Conservation (phyloP, 2,113 vertebrate genomes). For the Loxodonta africana region DNA sequence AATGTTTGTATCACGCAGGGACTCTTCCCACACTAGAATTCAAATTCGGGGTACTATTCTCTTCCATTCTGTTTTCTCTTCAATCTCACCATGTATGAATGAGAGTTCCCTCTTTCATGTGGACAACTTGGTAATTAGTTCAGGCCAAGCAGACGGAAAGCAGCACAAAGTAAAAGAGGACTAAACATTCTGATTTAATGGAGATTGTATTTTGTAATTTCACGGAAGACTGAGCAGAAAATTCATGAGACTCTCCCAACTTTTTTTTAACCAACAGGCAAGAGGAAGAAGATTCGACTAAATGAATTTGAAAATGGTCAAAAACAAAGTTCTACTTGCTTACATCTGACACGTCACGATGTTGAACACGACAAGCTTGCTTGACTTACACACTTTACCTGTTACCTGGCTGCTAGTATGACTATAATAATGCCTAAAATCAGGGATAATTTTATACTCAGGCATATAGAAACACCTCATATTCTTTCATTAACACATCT, state of each 20-base stretch:
- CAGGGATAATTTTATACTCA: not conserved
- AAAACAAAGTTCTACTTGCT: not conserved
- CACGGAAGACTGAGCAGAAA: not conserved
- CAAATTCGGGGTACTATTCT: not conserved
- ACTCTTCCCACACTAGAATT: not conserved
- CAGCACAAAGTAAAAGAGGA: not conserved
- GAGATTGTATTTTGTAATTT: not conserved
- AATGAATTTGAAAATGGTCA: not conserved
- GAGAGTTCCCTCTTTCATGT: not conserved
- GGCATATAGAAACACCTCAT: not conserved
- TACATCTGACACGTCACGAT: not conserved
- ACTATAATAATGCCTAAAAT: not conserved
- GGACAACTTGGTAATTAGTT: not conserved
- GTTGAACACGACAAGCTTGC: not conserved
- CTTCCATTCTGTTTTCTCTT: slow-evolving; percentile 14
- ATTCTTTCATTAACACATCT: slow-evolving; percentile 5
- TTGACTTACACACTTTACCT: not conserved
- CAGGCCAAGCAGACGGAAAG: slow-evolving; percentile 19
- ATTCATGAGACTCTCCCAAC: not conserved
- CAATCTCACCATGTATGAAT: not conserved
- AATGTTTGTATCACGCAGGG: too few relatives aligned
- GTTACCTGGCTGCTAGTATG: not conserved
- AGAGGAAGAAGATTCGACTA: not conserved
- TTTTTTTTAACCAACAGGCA: not conserved
- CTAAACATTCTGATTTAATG: not conserved